These are phyloP conservation scores for Ectropis crepuscularia DNA, from an alignment of 2,888 invertebrate species.

Conservation along the genomic window DNA sequence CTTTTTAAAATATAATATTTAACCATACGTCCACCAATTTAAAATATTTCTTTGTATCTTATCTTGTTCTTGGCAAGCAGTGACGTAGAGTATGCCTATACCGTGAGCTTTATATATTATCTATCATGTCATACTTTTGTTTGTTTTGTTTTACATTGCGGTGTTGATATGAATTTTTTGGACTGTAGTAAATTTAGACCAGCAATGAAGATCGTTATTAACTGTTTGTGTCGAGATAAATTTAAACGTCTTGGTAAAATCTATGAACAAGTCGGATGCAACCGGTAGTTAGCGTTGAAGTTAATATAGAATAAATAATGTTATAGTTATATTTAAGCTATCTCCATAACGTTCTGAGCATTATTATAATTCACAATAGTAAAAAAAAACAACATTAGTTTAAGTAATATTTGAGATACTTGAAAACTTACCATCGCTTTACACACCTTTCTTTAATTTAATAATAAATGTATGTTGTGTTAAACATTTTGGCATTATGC, in stretches of 20 bases:
- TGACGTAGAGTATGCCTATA: conserved; percentile 56
- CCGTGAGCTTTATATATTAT: conserved; percentile 61
- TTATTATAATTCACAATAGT: no score
- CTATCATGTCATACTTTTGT: conserved; percentile 41
- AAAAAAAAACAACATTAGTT: no score
- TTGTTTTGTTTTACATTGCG: conserved; percentile 51
- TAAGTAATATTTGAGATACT: no score
- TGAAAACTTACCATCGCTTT: no score
- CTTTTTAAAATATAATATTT: no score
- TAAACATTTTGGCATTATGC: no score
- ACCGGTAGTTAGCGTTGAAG: conserved; percentile 62
- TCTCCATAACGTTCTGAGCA: no score
- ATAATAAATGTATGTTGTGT: no score
- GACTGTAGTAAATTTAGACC: conserved; percentile 25
- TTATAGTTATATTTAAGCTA: no score
- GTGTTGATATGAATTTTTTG: conserved; percentile 33
- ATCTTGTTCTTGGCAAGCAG: conserved; percentile 61
- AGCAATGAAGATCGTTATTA: conserved; percentile 40
- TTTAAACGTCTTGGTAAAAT: conserved; percentile 43
- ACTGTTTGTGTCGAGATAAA: conserved; percentile 32
- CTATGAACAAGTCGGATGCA: conserved; percentile 51
- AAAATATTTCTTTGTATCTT: conserved; percentile 57
- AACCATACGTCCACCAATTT: conserved; percentile 49
- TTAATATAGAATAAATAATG: no score
- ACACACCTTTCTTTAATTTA: no score